A percentile compares a stretch with the other conserved stretches of the same genome.
Conservation (phyloP, 2,888 invertebrate genomes). For the Coronaproctus castanopsis region DNA sequence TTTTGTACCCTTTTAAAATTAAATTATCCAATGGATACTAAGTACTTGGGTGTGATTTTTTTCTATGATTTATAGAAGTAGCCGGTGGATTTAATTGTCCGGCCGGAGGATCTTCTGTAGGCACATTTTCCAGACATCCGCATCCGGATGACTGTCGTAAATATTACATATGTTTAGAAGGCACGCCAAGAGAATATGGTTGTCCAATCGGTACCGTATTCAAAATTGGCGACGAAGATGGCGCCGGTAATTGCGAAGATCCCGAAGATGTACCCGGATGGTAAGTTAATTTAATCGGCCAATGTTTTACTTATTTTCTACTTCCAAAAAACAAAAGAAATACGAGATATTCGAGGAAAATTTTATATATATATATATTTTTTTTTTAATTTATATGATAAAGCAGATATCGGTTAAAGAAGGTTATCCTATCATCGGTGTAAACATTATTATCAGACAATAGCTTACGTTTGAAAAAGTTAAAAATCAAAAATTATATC, state of each 20-base stretch:
- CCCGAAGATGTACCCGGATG: conserved; percentile 91
- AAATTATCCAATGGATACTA: no score
- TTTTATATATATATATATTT: background rate
- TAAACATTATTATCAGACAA: no score
- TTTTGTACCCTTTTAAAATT: no score
- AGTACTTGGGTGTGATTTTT: no score
- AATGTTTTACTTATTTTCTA: no score
- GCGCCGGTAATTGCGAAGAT: conserved; percentile 81
- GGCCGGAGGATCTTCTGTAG: conserved; percentile 51
- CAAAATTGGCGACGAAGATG: conserved; percentile 78
- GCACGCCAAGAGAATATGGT: conserved; percentile 77
- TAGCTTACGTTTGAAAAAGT: no score
- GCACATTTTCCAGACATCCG: conserved; percentile 83
- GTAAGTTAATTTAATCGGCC: conserved; percentile 38
- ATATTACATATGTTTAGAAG: conserved; percentile 84
- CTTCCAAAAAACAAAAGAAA: background rate
- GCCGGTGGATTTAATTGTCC: conserved; percentile 77
- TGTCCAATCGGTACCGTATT: conserved; percentile 90
- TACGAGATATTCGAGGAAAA: background rate
- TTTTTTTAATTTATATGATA: background rate
- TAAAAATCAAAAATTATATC: no score
- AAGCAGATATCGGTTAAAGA: no score
- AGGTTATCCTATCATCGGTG: no score
- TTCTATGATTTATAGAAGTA: conserved; percentile 45
- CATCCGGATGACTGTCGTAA: conserved; percentile 88